A percentile compares a stretch with the other conserved stretches of the same genome.
These are phyloP conservation scores for Delia radicum DNA, from an alignment of 1,140 invertebrate species.

Conservation along the genomic window DNA sequence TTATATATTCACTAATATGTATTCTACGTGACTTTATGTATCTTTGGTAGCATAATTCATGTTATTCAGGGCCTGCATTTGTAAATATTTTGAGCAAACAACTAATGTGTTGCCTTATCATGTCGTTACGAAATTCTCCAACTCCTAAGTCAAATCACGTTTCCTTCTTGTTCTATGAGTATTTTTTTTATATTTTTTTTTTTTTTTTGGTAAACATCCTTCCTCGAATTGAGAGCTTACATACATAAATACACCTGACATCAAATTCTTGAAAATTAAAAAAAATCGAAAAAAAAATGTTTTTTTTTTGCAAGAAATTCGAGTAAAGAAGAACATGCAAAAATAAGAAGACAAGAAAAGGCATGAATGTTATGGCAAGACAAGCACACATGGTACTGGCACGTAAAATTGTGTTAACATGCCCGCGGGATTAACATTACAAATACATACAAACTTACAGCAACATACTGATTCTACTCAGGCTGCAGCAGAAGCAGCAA, in stretches of 20 bases:
- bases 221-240: neutral
- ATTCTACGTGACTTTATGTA: conserved; percentile 22
- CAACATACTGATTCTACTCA: neutral
- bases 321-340: neutral
- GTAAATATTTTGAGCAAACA: conserved; percentile 15
- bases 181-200: neutral
- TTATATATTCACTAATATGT: conserved; percentile 20
- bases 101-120: conserved; percentile 23
- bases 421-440: conserved; percentile 19
- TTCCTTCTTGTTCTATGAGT: conserved; percentile 3
- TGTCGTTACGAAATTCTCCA: conserved; percentile 19
- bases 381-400: conserved; percentile 12
- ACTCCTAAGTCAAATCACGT: conserved; percentile 23
- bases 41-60: conserved; percentile 18
- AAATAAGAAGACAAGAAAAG: neutral
- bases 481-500: neutral
- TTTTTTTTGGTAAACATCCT: conserved; percentile 10
- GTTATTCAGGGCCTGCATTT: conserved; percentile 6
- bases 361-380: neutral
- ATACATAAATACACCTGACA: conserved; percentile 1
- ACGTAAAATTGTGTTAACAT: conserved; percentile 24
- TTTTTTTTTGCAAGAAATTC: neutral
- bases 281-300: neutral
- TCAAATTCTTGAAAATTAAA: neutral
- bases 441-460: neutral